These are phyloP conservation scores for Apamea anceps DNA, from an alignment of 2,888 invertebrate genomes.

Conservation along the genomic window DNA sequence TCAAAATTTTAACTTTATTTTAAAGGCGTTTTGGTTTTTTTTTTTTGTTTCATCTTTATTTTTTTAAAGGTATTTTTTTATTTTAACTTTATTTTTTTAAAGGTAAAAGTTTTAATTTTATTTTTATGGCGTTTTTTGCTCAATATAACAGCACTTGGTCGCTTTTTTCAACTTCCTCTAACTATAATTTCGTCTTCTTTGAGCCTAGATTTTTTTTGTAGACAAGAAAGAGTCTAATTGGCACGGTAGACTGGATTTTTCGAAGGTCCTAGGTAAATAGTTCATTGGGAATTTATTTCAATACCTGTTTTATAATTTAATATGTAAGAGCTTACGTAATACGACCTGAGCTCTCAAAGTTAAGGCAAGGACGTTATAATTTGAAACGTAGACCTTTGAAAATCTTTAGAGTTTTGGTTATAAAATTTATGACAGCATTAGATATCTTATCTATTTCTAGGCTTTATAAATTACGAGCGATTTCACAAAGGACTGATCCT, in stretches of 20 bases:
- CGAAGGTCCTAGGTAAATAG: background rate
- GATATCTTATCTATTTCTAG: constrained; percentile 2
- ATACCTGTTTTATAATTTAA: constrained; percentile 8
- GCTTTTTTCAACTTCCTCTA: background rate
- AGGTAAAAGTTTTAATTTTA: background rate
- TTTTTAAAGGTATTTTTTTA: too few species aligned
- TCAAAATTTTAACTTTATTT: too few species aligned
- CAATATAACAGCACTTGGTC: background rate
- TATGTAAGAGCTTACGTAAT: constrained; percentile 1
- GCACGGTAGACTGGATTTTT: background rate
- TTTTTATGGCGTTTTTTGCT: background rate
- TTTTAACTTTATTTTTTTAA: background rate
- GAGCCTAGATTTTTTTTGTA: background rate
- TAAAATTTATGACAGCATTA: constrained; percentile 23
- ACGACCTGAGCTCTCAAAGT: background rate
- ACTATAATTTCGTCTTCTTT: background rate
- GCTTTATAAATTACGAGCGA: background rate
- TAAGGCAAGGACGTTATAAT: background rate
- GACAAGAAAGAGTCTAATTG: background rate
- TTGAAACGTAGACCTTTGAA: constrained; percentile 29
- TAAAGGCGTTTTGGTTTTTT: too few species aligned
- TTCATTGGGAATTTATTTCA: background rate
- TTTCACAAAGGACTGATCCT: background rate
- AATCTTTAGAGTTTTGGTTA: constrained; percentile 20
- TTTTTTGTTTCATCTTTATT: too few species aligned